phyloP scores from a whole-genome alignment of 2,888 invertebrate species.

The Drosophila affinis region DNA sequence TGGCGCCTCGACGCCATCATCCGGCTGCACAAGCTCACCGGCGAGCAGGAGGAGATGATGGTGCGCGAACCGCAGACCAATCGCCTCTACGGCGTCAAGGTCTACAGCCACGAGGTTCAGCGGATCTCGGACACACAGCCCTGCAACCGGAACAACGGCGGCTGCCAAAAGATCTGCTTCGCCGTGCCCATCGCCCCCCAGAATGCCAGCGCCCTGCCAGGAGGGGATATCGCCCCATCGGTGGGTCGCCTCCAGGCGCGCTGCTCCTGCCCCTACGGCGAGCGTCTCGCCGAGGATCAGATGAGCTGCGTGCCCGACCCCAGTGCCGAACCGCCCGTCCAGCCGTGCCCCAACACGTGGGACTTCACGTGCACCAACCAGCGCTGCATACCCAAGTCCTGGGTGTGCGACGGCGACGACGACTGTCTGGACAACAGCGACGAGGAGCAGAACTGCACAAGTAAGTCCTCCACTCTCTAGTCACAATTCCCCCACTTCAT shows the following conservation, averaged over 20 bases:
- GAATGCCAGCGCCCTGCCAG: constrained; percentile 15
- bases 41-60: constrained; percentile 93
- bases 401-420: constrained; percentile 98
- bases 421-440: constrained; percentile 98
- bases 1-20: constrained; percentile 98
- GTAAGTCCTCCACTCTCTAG: constrained; percentile 83
- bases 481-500: too few species aligned
- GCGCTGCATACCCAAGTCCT: constrained; percentile 95
- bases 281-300: constrained; percentile 89
- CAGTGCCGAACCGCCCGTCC: constrained; percentile 92
- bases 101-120: constrained; percentile 91
- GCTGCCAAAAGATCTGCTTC: constrained; percentile 98
- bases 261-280: constrained; percentile 97
- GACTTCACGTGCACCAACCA: constrained; percentile 97
- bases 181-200: constrained; percentile 87
- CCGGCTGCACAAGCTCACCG: constrained; percentile 93
- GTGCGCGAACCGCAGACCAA: constrained; percentile 95
- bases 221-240: constrained; percentile 81
- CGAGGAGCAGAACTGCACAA: constrained; percentile 97
- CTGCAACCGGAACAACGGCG: constrained; percentile 93
- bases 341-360: constrained; percentile 95
- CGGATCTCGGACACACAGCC: constrained; percentile 90
- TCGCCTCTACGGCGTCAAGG: constrained; percentile 95
- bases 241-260: constrained; percentile 85
- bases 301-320: constrained; percentile 91